Evolutionary conservation across 2,888 invertebrate species (phyloP).

Genomic region (Sesia apiformis): DNA sequence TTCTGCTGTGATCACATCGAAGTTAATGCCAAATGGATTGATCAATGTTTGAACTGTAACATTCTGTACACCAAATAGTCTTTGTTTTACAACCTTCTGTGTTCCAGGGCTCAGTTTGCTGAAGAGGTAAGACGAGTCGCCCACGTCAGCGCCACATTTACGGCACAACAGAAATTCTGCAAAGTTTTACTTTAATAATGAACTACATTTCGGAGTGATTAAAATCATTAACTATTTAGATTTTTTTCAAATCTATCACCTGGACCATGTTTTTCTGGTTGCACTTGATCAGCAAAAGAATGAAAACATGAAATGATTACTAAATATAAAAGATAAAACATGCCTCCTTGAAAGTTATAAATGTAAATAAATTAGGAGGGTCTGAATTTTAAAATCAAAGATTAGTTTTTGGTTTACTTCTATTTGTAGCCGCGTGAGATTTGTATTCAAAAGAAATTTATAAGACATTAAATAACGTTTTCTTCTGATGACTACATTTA

Average conservation of each 20-base stretch:
- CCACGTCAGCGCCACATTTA: slow-evolving; percentile 74
- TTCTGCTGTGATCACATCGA: slow-evolving; percentile 66
- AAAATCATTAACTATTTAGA: neutral
- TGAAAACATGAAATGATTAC: neutral
- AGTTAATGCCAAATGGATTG: slow-evolving; percentile 71
- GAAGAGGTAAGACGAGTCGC: slow-evolving; percentile 67
- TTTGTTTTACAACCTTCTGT: slow-evolving; percentile 53
- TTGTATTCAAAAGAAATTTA: too few species aligned
- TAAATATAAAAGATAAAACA: neutral
- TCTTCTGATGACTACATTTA: too few species aligned
- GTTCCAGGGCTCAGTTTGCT: slow-evolving; percentile 68
- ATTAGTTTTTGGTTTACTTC: too few species aligned
- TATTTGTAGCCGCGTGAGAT: too few species aligned
- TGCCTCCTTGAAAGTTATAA: neutral
- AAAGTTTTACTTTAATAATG: slow-evolving; percentile 18
- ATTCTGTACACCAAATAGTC: slow-evolving; percentile 68
- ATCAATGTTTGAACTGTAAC: slow-evolving; percentile 71
- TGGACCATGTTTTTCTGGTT: neutral
- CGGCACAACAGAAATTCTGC: slow-evolving; percentile 74
- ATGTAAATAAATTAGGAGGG: too few species aligned
- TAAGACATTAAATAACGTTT: too few species aligned
- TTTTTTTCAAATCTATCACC: neutral
- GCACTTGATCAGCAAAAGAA: neutral
- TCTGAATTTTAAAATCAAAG: too few species aligned
- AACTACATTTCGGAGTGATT: too few species aligned